phyloP scores from a whole-genome alignment of 2,888 invertebrate species.

The Papilio demoleus region DNA sequence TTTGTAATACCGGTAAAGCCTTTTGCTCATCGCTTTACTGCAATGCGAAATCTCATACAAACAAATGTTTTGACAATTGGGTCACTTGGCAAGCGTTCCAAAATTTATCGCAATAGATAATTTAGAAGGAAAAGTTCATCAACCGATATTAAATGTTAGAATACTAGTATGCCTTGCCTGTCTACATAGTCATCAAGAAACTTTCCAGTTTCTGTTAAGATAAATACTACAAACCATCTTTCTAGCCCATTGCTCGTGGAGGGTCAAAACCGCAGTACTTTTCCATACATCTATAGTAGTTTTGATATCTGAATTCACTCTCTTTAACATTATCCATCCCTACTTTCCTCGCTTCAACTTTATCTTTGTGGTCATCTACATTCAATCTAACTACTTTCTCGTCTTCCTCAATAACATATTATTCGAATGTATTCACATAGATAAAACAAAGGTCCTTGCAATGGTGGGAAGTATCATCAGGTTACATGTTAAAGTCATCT shows the following conservation, averaged over 20 bases:
- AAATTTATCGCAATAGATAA: conserved; percentile 40
- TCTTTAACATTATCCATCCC: not conserved
- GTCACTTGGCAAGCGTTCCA: conserved; percentile 28
- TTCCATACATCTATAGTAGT: not conserved
- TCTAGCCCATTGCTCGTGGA: no score
- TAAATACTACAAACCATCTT: no score
- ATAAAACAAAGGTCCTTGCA: conserved; percentile 1
- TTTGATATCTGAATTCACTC: not conserved
- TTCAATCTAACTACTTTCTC: not conserved
- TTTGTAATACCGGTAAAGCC: not conserved
- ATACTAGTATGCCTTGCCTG: not conserved
- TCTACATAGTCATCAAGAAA: no score
- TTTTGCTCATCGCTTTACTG: conserved; percentile 13
- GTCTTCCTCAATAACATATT: not conserved
- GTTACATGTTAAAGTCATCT: conserved; percentile 58
- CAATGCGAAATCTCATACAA: conserved; percentile 30
- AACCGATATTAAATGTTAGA: not conserved
- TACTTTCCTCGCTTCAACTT: not conserved
- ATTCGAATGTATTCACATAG: not conserved
- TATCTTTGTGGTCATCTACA: not conserved
- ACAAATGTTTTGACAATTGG: conserved; percentile 24
- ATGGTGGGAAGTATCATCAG: conserved; percentile 62
- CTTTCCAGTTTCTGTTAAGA: no score
- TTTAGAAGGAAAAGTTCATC: conserved; percentile 49
- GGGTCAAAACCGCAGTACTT: no score